Evolutionary conservation across 2,113 vertebrate genomes (phyloP).

Genomic region (Daphoenositta chrysoptera): DNA sequence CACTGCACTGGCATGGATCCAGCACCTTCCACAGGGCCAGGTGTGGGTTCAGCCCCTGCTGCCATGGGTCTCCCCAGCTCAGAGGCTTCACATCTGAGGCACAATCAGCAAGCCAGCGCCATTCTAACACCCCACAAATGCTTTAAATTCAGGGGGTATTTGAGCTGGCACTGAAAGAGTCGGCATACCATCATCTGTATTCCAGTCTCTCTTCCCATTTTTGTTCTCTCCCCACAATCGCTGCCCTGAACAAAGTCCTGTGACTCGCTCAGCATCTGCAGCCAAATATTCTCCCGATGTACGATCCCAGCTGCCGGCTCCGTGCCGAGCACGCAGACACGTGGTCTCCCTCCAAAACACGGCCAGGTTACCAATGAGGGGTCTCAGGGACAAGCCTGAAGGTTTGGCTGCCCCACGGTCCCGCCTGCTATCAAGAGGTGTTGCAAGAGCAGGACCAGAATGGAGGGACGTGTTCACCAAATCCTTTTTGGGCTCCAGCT

Average conservation of each 20-base stretch:
- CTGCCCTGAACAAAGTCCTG: neutral
- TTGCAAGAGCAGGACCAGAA: neutral
- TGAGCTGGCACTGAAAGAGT: neutral
- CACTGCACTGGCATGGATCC: neutral
- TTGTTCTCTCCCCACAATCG: neutral
- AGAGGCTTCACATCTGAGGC: neutral
- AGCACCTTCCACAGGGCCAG: neutral
- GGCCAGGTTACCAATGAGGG: neutral
- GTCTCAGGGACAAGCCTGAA: neutral
- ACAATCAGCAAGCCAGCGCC: fast-evolving
- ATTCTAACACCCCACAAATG: neutral
- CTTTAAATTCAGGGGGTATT: neutral
- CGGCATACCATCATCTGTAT: fast-evolving
- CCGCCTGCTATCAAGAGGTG: fast-evolving
- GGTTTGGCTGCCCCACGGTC: fast-evolving
- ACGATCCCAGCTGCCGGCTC: neutral
- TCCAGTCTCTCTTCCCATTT: neutral
- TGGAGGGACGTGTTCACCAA: neutral
- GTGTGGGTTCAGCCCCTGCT: neutral
- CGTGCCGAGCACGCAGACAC: fast-evolving
- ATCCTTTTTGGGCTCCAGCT: neutral
- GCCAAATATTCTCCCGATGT: neutral
- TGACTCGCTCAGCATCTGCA: neutral
- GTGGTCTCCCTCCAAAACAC: fast-evolving
- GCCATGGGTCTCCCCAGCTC: neutral